These are phyloP conservation scores for Stenoptilia bipunctidactyla DNA, from an alignment of 2,888 invertebrate genomes.

Conservation along the genomic window DNA sequence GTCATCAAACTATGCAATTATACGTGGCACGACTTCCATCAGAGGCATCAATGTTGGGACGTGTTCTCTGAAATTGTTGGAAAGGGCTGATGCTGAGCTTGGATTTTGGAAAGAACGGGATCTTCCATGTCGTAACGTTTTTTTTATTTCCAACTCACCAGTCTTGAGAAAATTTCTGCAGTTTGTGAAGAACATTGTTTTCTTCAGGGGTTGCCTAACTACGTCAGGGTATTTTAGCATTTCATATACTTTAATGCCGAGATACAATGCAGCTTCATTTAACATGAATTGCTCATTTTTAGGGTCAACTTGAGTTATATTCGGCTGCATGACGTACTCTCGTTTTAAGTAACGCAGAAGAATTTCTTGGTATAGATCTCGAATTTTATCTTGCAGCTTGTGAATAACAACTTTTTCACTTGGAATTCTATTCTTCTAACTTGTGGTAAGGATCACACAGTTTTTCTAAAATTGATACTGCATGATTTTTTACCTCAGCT, in stretches of 20 bases:
- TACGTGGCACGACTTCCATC: slow-evolving; percentile 8
- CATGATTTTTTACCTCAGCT: too few relatives aligned
- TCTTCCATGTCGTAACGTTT: slow-evolving; percentile 8
- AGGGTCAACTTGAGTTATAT: slow-evolving; percentile 8
- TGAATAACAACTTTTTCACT: slow-evolving; percentile 13
- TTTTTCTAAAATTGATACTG: slow-evolving; percentile 12
- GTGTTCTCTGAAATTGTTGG: slow-evolving; percentile 6
- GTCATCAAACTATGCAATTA: slow-evolving; percentile 6
- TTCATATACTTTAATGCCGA: slow-evolving; percentile 11
- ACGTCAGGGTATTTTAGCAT: slow-evolving; percentile 7
- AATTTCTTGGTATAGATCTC: slow-evolving; percentile 9
- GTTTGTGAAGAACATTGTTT: slow-evolving; percentile 3
- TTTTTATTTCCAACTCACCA: slow-evolving; percentile 4
- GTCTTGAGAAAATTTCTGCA: slow-evolving; percentile 3
- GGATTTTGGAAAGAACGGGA: slow-evolving; percentile 5
- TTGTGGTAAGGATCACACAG: slow-evolving; percentile 11
- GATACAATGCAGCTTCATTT: slow-evolving; percentile 9
- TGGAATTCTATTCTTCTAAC: slow-evolving; percentile 15
- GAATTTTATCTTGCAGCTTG: slow-evolving; percentile 11
- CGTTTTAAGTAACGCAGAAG: slow-evolving; percentile 10
- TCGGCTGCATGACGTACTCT: slow-evolving; percentile 9
- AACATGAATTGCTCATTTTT: slow-evolving; percentile 5
- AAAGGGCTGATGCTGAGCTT: slow-evolving; percentile 5
- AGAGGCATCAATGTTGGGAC: slow-evolving; percentile 8
- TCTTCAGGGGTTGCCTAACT: slow-evolving; percentile 3